Conservation (phyloP, 2,888 invertebrate species). For the Gerris lacustris region DNA sequence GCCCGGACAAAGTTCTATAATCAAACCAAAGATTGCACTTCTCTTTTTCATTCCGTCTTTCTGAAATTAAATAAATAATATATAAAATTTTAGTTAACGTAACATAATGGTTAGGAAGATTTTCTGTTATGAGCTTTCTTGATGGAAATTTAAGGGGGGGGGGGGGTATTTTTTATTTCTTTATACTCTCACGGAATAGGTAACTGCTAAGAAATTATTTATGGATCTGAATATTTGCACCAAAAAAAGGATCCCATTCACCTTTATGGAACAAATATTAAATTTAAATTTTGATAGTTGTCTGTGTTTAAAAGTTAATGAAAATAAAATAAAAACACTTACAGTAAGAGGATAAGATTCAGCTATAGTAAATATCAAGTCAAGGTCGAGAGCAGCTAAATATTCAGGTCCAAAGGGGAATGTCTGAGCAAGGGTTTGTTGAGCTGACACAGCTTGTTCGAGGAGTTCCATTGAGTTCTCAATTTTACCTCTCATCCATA, state of each 20-base stretch:
- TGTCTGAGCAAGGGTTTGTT: slow-evolving; percentile 37
- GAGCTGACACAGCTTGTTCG: slow-evolving; percentile 48
- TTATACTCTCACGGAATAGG: too few relatives aligned
- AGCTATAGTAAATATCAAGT: slow-evolving; percentile 67
- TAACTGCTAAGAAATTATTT: too few relatives aligned
- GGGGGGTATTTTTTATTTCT: too few relatives aligned
- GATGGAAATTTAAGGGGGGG: too few relatives aligned
- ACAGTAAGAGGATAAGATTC: slow-evolving; percentile 59
- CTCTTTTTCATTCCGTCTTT: slow-evolving; percentile 23
- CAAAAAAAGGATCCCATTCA: too few relatives aligned
- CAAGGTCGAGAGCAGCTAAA: slow-evolving; percentile 65
- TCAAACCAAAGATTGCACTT: slow-evolving; percentile 23
- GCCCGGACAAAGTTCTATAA: slow-evolving; percentile 54
- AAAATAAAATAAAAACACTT: slow-evolving; percentile 33
- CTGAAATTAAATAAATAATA: slow-evolving; percentile 16
- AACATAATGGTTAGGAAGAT: too few relatives aligned
- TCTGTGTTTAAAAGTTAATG: neutral
- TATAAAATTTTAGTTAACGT: too few relatives aligned
- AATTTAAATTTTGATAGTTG: neutral
- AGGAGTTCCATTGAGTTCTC: slow-evolving; percentile 29
- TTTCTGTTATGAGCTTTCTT: too few relatives aligned
- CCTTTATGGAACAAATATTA: too few relatives aligned
- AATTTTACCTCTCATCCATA: slow-evolving; percentile 5
- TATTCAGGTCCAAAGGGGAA: slow-evolving; percentile 60
- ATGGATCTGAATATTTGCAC: too few relatives aligned